Evolutionary conservation across 2,797 vertebrate species (phyloP).

Genomic region (Mormyrus proboscirostris): DNA sequence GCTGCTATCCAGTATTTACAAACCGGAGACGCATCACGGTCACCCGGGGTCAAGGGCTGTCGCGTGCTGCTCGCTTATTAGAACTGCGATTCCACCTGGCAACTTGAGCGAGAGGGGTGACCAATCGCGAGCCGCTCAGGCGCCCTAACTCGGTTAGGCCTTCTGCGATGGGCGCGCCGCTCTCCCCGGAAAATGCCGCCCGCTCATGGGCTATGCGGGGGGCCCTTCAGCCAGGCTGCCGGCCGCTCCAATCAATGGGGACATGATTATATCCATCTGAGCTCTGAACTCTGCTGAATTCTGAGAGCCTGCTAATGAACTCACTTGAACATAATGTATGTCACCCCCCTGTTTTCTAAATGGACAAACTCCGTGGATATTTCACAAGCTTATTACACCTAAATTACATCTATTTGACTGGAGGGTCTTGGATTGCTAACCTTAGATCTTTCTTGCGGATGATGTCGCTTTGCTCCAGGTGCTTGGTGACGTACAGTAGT

Average conservation of each 20-base stretch:
- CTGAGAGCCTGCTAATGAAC: conserved; percentile 4
- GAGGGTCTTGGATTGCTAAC: not conserved
- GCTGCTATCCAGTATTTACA: not conserved
- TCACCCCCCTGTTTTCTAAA: not conserved
- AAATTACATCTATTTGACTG: not conserved
- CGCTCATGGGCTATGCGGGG: not conserved
- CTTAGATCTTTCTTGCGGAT: not conserved
- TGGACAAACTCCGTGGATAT: not conserved
- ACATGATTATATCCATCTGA: conserved; percentile 5
- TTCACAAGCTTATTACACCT: not conserved
- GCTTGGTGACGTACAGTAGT: not conserved
- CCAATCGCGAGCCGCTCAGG: not conserved
- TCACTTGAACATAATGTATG: not conserved
- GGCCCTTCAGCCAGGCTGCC: not conserved
- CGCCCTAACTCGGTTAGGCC: not conserved
- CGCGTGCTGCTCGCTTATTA: not conserved
- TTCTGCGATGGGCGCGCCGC: not conserved
- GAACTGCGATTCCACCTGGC: not conserved
- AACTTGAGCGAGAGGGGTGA: not conserved
- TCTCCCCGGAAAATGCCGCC: not conserved
- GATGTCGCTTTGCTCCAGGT: not conserved
- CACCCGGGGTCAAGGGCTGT: not conserved
- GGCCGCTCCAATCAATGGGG: not conserved
- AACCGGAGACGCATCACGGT: not conserved
- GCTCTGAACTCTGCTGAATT: not conserved